Evolutionary conservation across 2,113 vertebrate species (phyloP), one percentile per base, ranked within the genome.

Genomic region (Oryzias celebensis): DNA sequence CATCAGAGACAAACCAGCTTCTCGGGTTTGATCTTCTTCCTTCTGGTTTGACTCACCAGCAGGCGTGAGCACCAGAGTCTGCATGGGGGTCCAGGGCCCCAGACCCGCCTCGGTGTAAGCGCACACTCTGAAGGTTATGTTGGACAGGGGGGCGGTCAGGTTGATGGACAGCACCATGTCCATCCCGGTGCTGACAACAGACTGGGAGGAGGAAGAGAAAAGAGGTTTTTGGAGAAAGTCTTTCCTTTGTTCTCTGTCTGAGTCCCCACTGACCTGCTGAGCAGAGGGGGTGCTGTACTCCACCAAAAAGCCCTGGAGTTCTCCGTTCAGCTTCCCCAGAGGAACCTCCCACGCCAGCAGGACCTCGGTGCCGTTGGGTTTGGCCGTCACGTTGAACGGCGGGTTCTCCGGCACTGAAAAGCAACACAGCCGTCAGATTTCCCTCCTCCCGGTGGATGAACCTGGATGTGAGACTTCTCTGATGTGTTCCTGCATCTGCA

Each of bases 81-180:
- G 88, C 0, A 85, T 68, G 13, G 80, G 66, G 55, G 91, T 93
- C 95, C 95, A 97, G 36, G 95, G 95, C n/a, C 95, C 94, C 0
- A 82, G 91, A 1, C 95, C 95, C 0, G 92, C 93, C 0, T 80
- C 75, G 0, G 95, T 97, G 43, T 95, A 96, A 4, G 94, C 92
- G 15, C 92, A 92, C 72, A 96, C 88, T 7, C 91, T 85, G 55
- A 93, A 91, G 0, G 92, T 90, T 68, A 97, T 71, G 62, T 96
- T 96, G 47, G 90, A 89, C 5, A 91, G 68, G 10, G 90, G 85
- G 2, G 73, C 52, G 0, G 90, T 86, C 66, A 94, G 85, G 18
- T 93, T 94, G 76, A 96, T 70, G 5, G 85, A 78, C 52, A 93
- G 79, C 73, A 94, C 92, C 1, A 56, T 88, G 68, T 89, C 89